Conservation (phyloP, 2,113 vertebrate genomes). For the Turnix velox region DNA sequence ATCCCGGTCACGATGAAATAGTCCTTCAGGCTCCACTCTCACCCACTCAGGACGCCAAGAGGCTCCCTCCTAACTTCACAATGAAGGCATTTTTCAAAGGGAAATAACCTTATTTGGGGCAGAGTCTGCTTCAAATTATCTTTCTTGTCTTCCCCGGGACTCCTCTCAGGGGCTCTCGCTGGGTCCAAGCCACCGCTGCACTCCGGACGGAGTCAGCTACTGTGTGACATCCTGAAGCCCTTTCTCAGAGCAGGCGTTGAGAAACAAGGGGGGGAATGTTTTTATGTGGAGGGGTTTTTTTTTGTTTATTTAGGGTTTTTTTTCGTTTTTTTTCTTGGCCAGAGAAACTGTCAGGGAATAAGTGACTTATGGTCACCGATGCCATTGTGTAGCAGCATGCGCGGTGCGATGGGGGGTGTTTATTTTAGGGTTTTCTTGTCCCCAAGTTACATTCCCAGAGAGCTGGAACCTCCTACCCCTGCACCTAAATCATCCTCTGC, state of each 20-base stretch:
- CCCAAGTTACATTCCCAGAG: not conserved
- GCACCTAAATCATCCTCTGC: not conserved
- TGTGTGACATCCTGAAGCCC: not conserved
- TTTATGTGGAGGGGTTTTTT: not conserved
- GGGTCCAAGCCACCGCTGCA: constrained; percentile 59
- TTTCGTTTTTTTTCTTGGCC: not conserved
- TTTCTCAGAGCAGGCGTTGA: not conserved
- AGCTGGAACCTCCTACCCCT: not conserved
- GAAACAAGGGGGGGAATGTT: not conserved
- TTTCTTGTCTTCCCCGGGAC: constrained; percentile 8
- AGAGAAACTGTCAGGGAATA: not conserved
- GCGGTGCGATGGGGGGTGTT: not conserved
- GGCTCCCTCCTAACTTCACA: not conserved
- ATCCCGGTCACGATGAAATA: not conserved
- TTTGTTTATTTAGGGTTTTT: too few species aligned
- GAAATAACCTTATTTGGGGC: constrained; percentile 50
- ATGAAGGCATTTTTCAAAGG: constrained; percentile 26
- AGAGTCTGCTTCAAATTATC: constrained; percentile 54
- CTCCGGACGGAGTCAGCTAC: not conserved
- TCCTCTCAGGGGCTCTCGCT: not conserved
- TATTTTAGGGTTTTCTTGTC: not conserved
- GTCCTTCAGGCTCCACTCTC: not conserved
- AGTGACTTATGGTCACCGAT: not conserved
- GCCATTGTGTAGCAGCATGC: not conserved
- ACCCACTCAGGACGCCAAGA: not conserved